These are phyloP conservation scores for Micronisus gabar DNA, from an alignment of 2,113 vertebrate species.

Conservation along the genomic window DNA sequence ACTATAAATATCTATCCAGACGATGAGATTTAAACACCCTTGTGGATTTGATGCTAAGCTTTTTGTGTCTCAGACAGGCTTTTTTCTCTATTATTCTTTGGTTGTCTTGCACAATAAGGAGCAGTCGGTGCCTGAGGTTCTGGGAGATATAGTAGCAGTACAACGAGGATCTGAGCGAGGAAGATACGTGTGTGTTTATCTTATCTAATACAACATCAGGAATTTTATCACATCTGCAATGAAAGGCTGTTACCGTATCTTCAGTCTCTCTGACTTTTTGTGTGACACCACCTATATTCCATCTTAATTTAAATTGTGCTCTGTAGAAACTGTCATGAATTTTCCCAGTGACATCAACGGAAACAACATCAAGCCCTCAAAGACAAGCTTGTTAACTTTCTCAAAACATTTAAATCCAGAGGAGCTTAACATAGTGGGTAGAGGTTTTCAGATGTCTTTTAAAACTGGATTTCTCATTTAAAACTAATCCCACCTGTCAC, in stretches of 20 bases:
- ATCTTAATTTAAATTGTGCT: not conserved
- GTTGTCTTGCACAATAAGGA: not conserved
- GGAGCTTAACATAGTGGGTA: not conserved
- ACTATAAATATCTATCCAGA: constrained; percentile 3
- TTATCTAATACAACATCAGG: not conserved
- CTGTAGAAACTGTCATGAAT: not conserved
- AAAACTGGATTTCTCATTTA: constrained; percentile 27
- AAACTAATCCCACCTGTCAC: constrained; percentile 4
- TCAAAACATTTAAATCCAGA: constrained; percentile 26
- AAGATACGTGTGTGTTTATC: not conserved
- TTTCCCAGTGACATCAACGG: not conserved
- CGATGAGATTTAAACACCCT: not conserved
- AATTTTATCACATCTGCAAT: not conserved
- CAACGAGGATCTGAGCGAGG: not conserved
- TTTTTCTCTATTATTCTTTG: not conserved
- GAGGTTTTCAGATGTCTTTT: constrained; percentile 31
- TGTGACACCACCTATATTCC: not conserved
- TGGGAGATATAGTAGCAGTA: not conserved
- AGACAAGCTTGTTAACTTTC: not conserved
- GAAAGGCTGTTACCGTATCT: not conserved
- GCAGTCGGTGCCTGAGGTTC: not conserved
- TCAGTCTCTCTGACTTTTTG: not conserved
- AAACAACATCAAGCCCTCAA: not conserved
- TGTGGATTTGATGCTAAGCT: not conserved
- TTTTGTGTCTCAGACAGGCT: not conserved